Evolutionary conservation across 2,888 invertebrate species (phyloP).

Genomic region (Malachius bipustulatus): DNA sequence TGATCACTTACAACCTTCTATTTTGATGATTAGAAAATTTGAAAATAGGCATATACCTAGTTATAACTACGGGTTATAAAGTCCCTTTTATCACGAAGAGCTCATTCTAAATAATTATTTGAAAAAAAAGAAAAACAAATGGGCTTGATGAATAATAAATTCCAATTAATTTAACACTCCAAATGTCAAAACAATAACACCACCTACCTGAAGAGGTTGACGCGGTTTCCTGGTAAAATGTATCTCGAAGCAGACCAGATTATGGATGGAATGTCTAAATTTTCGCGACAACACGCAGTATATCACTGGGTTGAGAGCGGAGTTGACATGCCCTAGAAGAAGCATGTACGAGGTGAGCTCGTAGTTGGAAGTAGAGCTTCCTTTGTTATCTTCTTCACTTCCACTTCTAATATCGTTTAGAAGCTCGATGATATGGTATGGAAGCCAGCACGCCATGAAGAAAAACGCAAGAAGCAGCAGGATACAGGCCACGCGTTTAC

Average conservation of each 20-base stretch:
- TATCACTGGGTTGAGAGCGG: slow-evolving; percentile 64
- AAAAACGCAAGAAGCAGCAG: slow-evolving; percentile 58
- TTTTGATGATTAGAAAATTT: too few species aligned
- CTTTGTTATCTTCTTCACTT: slow-evolving; percentile 21
- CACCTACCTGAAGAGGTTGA: slow-evolving; percentile 23
- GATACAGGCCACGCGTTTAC: slow-evolving; percentile 65
- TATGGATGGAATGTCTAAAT: slow-evolving; percentile 54
- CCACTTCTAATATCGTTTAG: slow-evolving; percentile 47
- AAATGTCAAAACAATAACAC: too few species aligned
- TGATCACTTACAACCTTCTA: too few species aligned
- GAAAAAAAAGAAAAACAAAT: too few species aligned
- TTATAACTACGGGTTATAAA: too few species aligned
- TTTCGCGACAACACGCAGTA: slow-evolving; percentile 65
- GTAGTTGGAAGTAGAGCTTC: slow-evolving; percentile 30
- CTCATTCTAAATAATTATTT: too few species aligned
- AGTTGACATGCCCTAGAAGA: slow-evolving; percentile 62
- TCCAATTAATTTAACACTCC: too few species aligned
- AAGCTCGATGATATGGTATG: slow-evolving; percentile 58
- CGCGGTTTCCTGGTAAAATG: slow-evolving; percentile 26
- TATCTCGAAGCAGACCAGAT: slow-evolving; percentile 36
- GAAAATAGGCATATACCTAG: too few species aligned
- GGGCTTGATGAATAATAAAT: too few species aligned
- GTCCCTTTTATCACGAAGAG: too few species aligned
- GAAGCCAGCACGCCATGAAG: slow-evolving; percentile 69
- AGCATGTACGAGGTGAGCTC: slow-evolving; percentile 51